Percentiles rank a stretch among this genome's conserved stretches.
phyloP scores from a whole-genome alignment of 1,140 invertebrate genomes.

The Zaprionus inermis region DNA sequence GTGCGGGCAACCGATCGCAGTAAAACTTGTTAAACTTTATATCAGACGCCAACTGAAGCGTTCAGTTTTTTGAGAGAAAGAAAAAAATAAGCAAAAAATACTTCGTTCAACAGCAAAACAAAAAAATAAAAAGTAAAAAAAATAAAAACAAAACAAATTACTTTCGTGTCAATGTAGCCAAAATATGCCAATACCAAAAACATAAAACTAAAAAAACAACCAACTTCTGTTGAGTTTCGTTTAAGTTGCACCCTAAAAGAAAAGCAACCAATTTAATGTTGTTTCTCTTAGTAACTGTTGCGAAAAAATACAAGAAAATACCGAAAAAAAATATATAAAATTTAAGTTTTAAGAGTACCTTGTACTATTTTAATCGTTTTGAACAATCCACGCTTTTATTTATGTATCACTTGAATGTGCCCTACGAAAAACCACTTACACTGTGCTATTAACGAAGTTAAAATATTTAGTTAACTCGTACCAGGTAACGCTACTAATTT shows the following conservation, averaged over 20 bases:
- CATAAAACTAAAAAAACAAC: constrained; percentile 19
- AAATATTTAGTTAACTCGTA: constrained; percentile 68
- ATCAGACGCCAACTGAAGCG: constrained; percentile 36
- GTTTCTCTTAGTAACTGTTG: constrained; percentile 69
- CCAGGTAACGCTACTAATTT: constrained; percentile 60
- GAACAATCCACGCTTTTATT: constrained; percentile 32
- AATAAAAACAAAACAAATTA: no score
- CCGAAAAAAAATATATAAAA: constrained; percentile 17
- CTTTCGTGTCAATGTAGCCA: constrained; percentile 65
- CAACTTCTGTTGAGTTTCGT: constrained; percentile 43
- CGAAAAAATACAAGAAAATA: constrained; percentile 26
- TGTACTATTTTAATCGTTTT: constrained; percentile 27
- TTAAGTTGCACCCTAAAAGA: constrained; percentile 51
- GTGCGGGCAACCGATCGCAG: constrained; percentile 17
- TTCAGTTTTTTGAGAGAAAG: constrained; percentile 17
- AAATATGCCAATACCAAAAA: constrained; percentile 29
- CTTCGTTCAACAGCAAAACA: constrained; percentile 26
- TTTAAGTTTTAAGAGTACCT: constrained; percentile 18
- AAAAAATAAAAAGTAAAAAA: constrained; percentile 18
- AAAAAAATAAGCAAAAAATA: constrained; percentile 10
- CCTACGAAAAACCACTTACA: constrained; percentile 54
- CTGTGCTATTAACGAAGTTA: constrained; percentile 63
- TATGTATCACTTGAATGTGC: constrained; percentile 57
- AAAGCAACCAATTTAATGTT: constrained; percentile 4
- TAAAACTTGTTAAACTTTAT: constrained; percentile 51